Evolutionary conservation across 2,797 vertebrate genomes (phyloP).

Genomic region (Acomys russatus): DNA sequence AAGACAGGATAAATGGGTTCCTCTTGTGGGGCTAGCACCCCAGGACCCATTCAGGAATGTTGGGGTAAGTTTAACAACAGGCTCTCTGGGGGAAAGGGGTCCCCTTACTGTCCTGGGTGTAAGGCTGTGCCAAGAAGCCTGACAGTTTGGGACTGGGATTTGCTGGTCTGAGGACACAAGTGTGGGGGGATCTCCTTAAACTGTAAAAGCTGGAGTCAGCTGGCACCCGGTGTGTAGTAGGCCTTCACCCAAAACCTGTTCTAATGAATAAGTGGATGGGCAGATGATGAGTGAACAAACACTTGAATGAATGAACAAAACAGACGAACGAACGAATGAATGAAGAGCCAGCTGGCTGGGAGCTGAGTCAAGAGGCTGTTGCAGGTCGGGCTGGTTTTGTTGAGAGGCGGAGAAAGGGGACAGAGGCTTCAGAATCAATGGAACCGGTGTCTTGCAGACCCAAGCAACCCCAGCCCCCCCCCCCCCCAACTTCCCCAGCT

Average conservation of each 20-base stretch:
- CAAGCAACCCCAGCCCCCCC: not conserved
- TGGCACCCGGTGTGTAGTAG: not conserved
- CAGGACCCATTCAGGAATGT: not conserved
- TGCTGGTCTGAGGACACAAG: not conserved
- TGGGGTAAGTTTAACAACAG: not conserved
- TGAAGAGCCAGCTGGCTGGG: not conserved
- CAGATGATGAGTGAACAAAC: not conserved
- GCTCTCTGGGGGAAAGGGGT: not conserved
- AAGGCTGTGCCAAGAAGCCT: not conserved
- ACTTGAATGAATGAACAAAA: not conserved
- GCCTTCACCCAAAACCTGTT: not conserved
- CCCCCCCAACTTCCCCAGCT: not conserved
- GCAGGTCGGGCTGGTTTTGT: not conserved
- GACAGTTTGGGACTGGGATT: not conserved
- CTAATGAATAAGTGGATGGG: not conserved
- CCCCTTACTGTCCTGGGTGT: not conserved
- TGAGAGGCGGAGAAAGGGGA: not conserved
- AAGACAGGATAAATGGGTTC: not conserved
- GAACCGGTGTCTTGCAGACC: not conserved
- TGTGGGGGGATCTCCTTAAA: not conserved
- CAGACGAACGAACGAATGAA: not conserved
- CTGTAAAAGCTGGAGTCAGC: not conserved
- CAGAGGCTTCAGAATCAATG: not conserved
- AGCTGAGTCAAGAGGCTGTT: not conserved
- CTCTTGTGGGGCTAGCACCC: not conserved